Base-by-base conservation (phyloP, 2,113 vertebrate genomes). In the Anoplopoma fimbria region DNA sequence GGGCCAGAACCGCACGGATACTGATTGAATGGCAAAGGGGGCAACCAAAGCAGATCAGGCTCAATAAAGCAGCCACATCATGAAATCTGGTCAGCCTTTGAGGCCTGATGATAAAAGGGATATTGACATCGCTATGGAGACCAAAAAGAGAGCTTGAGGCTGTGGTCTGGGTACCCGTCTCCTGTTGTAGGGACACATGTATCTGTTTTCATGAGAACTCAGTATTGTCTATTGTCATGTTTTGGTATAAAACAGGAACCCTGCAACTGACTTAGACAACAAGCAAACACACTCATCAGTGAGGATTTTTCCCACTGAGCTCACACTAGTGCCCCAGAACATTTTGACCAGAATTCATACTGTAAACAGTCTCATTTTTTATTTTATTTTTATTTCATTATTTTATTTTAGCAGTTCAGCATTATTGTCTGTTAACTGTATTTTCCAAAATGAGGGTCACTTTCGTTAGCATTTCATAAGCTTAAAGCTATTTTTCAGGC, bases 1-100 rank as follows among this genome's bases (percentile, higher is more conserved):
- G 69, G 89, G 88, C 89, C 85, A 85, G 85, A 86, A 86, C 89
- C 87, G 51, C 89, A 89, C 69, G 69, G 83, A 85, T 65, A 83
- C 81, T 92, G 88, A 92, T 85, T 91, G 85, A 91, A 92, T 58
- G 83, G 83, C n/a, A 40, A 82, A 84, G 62, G 77, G 75, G 88
- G 77, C 87, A 92, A 88, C 83, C 76, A 86, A 90, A 91, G 88
- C 79, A 90, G 87, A 91, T 92, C 89, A 82, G 81, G 83, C 85
- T 77, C 90, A 91, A 91, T 92, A 89, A 93, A 87, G 77, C 64
- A 70, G 81, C 85, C 89, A 87, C 93, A 89, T 94, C 87, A 89
- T 79, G 84, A 90, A 88, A 88, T 91, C 91, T 92, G 91, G 89
- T 88, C 87, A 86, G 86, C 77, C 88, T 91, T 90, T 90, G 87